phyloP scores from a whole-genome alignment of 2,113 vertebrate genomes.

The Grantiella picta region DNA sequence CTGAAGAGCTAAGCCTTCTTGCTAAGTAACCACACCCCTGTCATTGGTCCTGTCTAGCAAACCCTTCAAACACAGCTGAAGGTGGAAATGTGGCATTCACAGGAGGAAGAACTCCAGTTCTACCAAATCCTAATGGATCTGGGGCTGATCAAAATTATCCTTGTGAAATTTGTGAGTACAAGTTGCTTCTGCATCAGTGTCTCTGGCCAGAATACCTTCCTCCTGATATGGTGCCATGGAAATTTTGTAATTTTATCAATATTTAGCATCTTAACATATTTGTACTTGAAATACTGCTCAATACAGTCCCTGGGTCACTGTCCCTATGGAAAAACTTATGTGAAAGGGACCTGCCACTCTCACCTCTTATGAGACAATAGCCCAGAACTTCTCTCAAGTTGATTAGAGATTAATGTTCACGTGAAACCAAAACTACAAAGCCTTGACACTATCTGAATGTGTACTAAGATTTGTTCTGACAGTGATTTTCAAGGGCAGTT shows the following conservation, averaged over 20 bases:
- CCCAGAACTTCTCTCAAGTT: background rate
- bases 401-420: background rate
- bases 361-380: background rate
- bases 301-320: background rate
- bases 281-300: background rate
- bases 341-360: background rate
- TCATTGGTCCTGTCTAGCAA: background rate
- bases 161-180: background rate
- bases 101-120: background rate
- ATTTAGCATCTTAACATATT: background rate
- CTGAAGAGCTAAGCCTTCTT: background rate
- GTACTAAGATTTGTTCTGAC: background rate
- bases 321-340: background rate
- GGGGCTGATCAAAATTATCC: background rate
- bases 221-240: rapidly evolving
- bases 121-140: background rate
- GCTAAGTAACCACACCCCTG: background rate
- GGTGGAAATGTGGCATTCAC: background rate
- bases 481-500: background rate
- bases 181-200: background rate
- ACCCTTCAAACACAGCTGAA: background rate
- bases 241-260: background rate
- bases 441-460: background rate
- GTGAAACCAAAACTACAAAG: background rate
- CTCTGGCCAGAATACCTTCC: background rate